These are phyloP conservation scores for Apteryx owenii DNA, from an alignment of 2,113 vertebrate species.

Conservation along the genomic window DNA sequence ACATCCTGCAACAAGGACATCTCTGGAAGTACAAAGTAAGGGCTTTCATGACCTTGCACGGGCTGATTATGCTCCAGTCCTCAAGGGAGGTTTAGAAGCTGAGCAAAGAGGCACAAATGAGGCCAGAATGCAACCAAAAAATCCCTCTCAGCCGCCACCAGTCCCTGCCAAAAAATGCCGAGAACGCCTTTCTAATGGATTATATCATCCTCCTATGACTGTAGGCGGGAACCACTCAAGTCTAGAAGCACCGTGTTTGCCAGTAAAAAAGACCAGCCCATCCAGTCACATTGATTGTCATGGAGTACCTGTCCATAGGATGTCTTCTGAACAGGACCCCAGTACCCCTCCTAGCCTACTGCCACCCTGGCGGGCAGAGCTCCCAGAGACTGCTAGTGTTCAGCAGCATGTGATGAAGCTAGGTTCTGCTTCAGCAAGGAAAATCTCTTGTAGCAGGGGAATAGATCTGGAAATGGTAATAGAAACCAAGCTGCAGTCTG, in stretches of 20 bases:
- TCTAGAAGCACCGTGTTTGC: constrained; percentile 80
- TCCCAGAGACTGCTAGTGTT: constrained; percentile 76
- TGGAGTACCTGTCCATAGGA: constrained; percentile 34
- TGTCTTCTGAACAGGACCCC: constrained; percentile 72
- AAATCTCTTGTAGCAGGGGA: constrained; percentile 84
- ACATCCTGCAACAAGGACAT: constrained; percentile 57
- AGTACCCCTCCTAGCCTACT: constrained; percentile 72
- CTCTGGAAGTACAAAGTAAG: constrained; percentile 72
- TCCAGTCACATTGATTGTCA: constrained; percentile 71
- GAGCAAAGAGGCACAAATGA: constrained; percentile 68
- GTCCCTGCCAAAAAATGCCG: constrained; percentile 95
- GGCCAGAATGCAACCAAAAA: constrained; percentile 83
- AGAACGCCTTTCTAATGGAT: constrained; percentile 90
- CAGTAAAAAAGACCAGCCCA: constrained; percentile 78
- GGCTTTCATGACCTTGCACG: constrained; percentile 50
- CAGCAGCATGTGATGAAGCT: constrained; percentile 88
- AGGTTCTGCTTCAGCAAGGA: constrained; percentile 79
- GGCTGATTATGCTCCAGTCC: constrained; percentile 49
- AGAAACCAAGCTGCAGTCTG: constrained; percentile 86
- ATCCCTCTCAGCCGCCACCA: constrained; percentile 90
- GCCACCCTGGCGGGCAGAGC: constrained; percentile 86
- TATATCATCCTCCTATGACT: constrained; percentile 77
- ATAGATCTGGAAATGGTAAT: constrained; percentile 87
- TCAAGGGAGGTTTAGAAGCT: constrained; percentile 64
- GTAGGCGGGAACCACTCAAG: constrained; percentile 55